Base-by-base conservation (phyloP, 2,797 vertebrate species). In the Gymnoscopelus braueri region DNA sequence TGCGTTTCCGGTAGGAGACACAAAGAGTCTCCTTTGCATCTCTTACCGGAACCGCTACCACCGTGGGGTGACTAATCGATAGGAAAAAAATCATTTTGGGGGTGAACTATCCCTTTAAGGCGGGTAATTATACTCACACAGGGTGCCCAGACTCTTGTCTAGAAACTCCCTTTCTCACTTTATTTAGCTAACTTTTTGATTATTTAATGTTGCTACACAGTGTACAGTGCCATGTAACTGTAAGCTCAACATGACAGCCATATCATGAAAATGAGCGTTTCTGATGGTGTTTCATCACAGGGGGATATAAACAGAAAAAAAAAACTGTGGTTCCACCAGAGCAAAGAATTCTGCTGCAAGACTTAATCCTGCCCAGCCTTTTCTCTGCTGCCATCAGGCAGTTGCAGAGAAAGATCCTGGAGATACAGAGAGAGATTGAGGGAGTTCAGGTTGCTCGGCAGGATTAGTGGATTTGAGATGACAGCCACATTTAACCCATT, bases 381-480 rank as follows among this genome's bases (percentile, higher is more conserved):
- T 44, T 26, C 13, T 32, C 65, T 81, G 62, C 67, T 60, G 82
- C 85, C 85, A 82, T 64, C 69, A 69, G 67, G 51, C 80, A 65
- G 76, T 63, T 79, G 81, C 72, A 32, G 80, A 67, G 74, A n/a
- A n/a, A 87, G 87, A 91, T 89, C n/a, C 26, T 19, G 55, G 52
- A 69, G 81, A 90, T 87, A 85, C 3, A 19, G 19, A 54, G 54
- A 65, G 75, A 87, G 86, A 91, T 87, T 88, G 90, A 89, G 86
- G 75, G 81, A n/a, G 84, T 88, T 89, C 82, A 74, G 81, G 81
- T 87, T 51, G 56, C 67, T 80, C 79, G 83, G 74, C 71, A 74
- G 85, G 89, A 91, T 91, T 89, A 89, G 82, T 81, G 80, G 74
- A 84, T 89, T 78, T 58, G 79, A 91, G 89, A 91, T 91, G 89